These are phyloP conservation scores for Drosophila micromelanica DNA, from an alignment of 1,140 invertebrate genomes.

Conservation along the genomic window DNA sequence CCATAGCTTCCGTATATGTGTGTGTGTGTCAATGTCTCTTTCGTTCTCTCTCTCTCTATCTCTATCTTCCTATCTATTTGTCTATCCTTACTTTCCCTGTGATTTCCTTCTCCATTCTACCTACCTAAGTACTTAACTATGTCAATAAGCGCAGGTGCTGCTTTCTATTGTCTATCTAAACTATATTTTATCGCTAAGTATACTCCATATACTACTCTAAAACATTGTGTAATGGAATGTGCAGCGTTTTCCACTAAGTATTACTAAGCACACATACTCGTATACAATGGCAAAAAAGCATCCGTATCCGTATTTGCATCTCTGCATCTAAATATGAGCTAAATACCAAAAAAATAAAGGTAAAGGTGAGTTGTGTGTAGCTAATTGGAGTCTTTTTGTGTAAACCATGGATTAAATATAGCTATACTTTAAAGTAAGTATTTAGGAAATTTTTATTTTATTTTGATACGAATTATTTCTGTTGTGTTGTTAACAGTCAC, in stretches of 20 bases:
- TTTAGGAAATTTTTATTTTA: slow-evolving; percentile 8
- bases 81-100: slow-evolving; percentile 15
- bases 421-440: slow-evolving; percentile 21
- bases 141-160: slow-evolving; percentile 46
- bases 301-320: slow-evolving; percentile 32
- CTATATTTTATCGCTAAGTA: slow-evolving; percentile 39
- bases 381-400: slow-evolving; percentile 7
- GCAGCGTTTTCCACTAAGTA: slow-evolving; percentile 55
- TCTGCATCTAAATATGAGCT: slow-evolving; percentile 20
- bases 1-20: slow-evolving; percentile 42
- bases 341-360: background rate
- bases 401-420: no score
- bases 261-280: slow-evolving; percentile 49
- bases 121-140: slow-evolving; percentile 27
- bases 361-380: slow-evolving; percentile 49
- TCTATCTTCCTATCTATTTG: slow-evolving; percentile 17
- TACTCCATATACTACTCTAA: slow-evolving; percentile 32
- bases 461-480: slow-evolving; percentile 15
- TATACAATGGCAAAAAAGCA: slow-evolving; percentile 17
- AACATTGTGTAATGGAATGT: slow-evolving; percentile 57
- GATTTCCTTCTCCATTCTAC: slow-evolving; percentile 23
- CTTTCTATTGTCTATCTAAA: slow-evolving; percentile 33
- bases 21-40: slow-evolving; percentile 41
- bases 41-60: slow-evolving; percentile 28
- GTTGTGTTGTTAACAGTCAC: slow-evolving; percentile 29